phyloP scores from a whole-genome alignment of 2,888 invertebrate species.

The Cataglyphis altisquamis region DNA sequence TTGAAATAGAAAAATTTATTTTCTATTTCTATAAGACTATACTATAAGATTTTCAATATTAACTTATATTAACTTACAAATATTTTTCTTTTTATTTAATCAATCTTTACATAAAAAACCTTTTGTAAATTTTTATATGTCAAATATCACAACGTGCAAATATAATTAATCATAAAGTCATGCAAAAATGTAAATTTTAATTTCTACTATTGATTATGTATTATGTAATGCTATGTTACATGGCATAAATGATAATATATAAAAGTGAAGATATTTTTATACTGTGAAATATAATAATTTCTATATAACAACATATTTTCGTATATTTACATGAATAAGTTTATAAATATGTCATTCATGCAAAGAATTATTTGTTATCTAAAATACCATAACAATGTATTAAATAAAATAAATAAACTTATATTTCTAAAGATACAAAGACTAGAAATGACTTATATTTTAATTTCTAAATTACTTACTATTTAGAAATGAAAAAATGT shows the following conservation, averaged over 20 bases:
- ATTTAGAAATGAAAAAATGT: not conserved
- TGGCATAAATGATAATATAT: not conserved
- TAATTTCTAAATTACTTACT: not conserved
- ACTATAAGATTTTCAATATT: not conserved
- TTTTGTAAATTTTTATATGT: not conserved
- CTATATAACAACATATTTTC: not conserved
- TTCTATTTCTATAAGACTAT: not conserved
- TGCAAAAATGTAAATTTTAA: not conserved
- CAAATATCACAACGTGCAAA: not conserved
- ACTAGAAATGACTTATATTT: not conserved
- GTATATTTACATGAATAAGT: no score
- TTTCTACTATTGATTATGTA: no score
- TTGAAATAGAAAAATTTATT: not conserved
- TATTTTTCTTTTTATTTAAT: not conserved
- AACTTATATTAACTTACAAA: not conserved
- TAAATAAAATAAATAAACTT: not conserved
- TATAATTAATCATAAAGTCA: conserved; percentile 1
- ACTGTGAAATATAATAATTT: not conserved
- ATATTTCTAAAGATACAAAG: not conserved
- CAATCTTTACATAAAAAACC: not conserved
- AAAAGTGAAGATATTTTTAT: not conserved
- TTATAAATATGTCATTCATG: not conserved
- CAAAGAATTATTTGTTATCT: not conserved
- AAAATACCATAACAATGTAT: not conserved
- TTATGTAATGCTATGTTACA: not conserved